These are phyloP conservation scores for Chrysochloris asiatica DNA, from an alignment of 2,113 vertebrate species.

Conservation along the genomic window DNA sequence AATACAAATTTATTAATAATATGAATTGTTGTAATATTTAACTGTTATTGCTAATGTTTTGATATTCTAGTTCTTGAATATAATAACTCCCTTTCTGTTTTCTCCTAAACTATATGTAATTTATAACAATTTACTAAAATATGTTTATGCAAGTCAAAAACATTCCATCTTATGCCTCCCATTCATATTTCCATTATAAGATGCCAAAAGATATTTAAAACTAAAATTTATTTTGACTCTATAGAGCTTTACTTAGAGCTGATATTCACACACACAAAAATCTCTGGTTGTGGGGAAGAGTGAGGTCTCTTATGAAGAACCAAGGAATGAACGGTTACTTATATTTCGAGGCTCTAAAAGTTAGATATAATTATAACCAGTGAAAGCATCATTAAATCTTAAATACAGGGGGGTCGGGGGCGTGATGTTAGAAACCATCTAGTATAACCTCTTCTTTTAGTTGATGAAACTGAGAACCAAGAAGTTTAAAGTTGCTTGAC, in stretches of 20 bases:
- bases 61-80: too few relatives aligned
- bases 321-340: slow-evolving; percentile 36
- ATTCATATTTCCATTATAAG: background rate
- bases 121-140: too few relatives aligned
- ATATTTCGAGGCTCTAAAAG: slow-evolving; percentile 47
- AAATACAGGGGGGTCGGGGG: background rate
- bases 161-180: background rate
- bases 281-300: background rate
- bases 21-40: too few relatives aligned
- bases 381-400: slow-evolving; percentile 34
- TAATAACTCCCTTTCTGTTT: too few relatives aligned
- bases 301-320: slow-evolving; percentile 40
- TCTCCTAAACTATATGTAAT: too few relatives aligned
- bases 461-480: slow-evolving; percentile 10
- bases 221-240: slow-evolving; percentile 52
- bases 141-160: too few relatives aligned
- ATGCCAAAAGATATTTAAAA: background rate
- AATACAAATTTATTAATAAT: too few relatives aligned
- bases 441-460: slow-evolving; percentile 12
- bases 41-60: too few relatives aligned
- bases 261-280: slow-evolving; percentile 20
- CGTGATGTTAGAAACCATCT: slow-evolving; percentile 15
- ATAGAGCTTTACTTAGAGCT: slow-evolving; percentile 7
- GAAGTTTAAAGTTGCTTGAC: slow-evolving; percentile 32
- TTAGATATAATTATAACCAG: too few relatives aligned